Evolutionary conservation across 2,797 vertebrate genomes (phyloP).

Genomic region (Catamblyrhynchus diadema): DNA sequence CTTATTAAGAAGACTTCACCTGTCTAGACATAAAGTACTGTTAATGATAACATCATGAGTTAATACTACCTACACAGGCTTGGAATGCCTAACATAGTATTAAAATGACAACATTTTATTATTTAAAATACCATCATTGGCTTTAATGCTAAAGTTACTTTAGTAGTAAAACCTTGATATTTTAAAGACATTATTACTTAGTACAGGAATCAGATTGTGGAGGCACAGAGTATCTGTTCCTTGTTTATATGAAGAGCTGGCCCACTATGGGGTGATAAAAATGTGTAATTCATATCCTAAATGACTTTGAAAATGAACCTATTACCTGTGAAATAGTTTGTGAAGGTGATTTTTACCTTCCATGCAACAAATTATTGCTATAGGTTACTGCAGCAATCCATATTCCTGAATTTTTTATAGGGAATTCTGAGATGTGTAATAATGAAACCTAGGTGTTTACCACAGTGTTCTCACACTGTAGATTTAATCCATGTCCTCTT

Average conservation of each 20-base stretch:
- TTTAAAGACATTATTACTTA: not conserved
- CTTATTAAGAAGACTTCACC: not conserved
- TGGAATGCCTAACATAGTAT: not conserved
- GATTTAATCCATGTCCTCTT: not conserved
- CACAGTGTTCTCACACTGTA: fast-evolving
- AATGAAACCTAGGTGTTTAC: not conserved
- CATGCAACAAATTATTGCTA: not conserved
- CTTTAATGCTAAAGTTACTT: not conserved
- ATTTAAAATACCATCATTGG: not conserved
- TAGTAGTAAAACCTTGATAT: not conserved
- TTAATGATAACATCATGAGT: not conserved
- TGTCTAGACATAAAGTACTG: not conserved
- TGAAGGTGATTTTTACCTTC: not conserved
- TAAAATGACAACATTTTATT: not conserved
- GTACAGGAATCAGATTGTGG: not conserved
- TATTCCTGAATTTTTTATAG: not conserved
- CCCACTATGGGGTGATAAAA: not conserved
- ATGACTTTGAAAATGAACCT: not conserved
- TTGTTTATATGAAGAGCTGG: not conserved
- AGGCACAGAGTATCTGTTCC: not conserved
- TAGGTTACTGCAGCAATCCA: not conserved
- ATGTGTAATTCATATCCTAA: not conserved
- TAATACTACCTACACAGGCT: not conserved
- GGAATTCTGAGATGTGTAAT: not conserved
- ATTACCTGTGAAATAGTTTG: not conserved